A percentile compares a stretch with the other conserved stretches of the same genome.
Evolutionary conservation across 2,797 vertebrate species (phyloP).

Genomic region (Rhinophrynus dorsalis): DNA sequence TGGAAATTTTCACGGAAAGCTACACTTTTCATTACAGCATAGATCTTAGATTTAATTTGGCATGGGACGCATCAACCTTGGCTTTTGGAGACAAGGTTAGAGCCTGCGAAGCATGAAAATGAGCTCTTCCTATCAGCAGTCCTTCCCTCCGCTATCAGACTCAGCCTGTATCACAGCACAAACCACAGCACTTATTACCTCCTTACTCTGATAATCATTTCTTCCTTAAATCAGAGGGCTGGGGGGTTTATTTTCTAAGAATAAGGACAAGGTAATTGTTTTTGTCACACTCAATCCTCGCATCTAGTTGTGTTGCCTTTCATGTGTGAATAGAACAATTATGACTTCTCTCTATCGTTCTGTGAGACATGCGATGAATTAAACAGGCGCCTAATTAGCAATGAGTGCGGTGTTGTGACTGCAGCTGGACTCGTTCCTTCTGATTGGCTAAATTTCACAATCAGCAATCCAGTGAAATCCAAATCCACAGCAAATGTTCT

Average conservation of each 20-base stretch:
- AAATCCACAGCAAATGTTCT: too few species aligned
- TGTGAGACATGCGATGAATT: conserved; percentile 15
- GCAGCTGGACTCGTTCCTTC: background rate
- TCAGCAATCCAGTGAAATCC: too few species aligned
- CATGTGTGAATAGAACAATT: conserved; percentile 27
- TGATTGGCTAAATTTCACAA: background rate
- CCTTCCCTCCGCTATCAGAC: background rate
- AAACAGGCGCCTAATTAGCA: conserved; percentile 40
- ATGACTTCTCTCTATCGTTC: conserved; percentile 12
- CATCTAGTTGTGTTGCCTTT: conserved; percentile 5
- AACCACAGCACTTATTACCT: conserved; percentile 40
- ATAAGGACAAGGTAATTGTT: conserved; percentile 1
- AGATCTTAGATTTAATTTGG: conserved; percentile 64
- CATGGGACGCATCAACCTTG: conserved; percentile 65
- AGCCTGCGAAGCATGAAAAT: conserved; percentile 59
- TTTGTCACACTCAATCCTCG: conserved; percentile 2
- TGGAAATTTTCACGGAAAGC: conserved; percentile 62
- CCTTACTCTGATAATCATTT: conserved; percentile 48
- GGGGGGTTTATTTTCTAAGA: conserved; percentile 22
- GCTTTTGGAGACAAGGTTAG: conserved; percentile 63
- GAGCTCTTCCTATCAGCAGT: conserved; percentile 50
- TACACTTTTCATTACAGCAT: conserved; percentile 60
- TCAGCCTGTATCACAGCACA: conserved; percentile 39
- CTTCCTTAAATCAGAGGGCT: background rate
- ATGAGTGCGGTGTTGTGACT: conserved; percentile 40